A percentile compares a stretch with the other conserved stretches of the same genome.
phyloP scores from a whole-genome alignment of 2,888 invertebrate genomes.

The Sycophila texana region DNA sequence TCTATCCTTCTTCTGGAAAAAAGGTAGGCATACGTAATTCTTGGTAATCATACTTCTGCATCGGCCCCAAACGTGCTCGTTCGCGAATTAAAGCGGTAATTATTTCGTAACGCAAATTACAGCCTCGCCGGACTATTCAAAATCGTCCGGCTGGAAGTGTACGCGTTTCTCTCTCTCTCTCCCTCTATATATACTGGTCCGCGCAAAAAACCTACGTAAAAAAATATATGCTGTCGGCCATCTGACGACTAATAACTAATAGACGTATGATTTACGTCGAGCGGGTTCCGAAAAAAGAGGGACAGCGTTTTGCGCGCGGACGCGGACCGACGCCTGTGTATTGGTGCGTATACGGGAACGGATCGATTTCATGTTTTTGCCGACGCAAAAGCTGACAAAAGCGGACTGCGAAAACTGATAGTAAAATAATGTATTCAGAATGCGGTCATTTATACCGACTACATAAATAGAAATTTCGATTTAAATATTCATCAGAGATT shows the following conservation, averaged over 20 bases:
- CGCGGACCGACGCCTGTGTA: background rate
- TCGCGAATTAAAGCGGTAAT: slow-evolving; percentile 52
- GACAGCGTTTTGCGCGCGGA: background rate
- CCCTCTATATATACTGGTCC: background rate
- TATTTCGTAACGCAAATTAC: slow-evolving; percentile 54
- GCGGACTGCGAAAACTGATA: background rate
- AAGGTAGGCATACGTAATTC: slow-evolving; percentile 38
- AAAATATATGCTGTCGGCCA: slow-evolving; percentile 26
- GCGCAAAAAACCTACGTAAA: background rate
- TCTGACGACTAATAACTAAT: slow-evolving; percentile 46
- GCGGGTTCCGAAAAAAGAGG: background rate
- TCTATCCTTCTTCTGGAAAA: slow-evolving; percentile 12
- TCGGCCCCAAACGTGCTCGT: slow-evolving; percentile 30
- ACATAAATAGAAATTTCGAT: background rate
- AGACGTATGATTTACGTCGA: slow-evolving; percentile 42
- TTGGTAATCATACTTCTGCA: slow-evolving; percentile 49
- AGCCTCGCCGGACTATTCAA: slow-evolving; percentile 43
- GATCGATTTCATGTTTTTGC: slow-evolving; percentile 36
- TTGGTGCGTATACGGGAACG: background rate
- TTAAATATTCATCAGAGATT: background rate
- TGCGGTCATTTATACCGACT: background rate
- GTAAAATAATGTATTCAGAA: slow-evolving; percentile 10
- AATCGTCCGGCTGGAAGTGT: slow-evolving; percentile 40
- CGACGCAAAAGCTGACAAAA: background rate
- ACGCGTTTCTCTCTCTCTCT: background rate